Base-by-base conservation (phyloP, 1,140 invertebrate genomes). In the Mactra quadrangularis region DNA sequence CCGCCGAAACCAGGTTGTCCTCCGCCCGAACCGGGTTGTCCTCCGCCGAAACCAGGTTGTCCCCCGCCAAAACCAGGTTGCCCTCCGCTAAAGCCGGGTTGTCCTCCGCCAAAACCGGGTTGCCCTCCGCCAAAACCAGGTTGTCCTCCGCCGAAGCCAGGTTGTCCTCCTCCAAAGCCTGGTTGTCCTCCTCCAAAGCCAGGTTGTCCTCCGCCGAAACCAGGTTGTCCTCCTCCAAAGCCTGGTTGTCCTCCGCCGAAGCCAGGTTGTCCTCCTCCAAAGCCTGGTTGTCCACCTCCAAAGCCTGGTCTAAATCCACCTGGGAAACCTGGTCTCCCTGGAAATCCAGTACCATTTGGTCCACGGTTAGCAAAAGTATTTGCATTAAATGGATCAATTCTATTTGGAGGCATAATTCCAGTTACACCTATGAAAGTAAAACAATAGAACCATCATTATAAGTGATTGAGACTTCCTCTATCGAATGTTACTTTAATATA, bases 321-420 rank as follows among this genome's bases (percentile, higher is more conserved):
- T 11, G 64, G 64, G 38, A 33, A 33, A 13, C 27, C 31, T 45
- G 33, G 31, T 25, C 17, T 68, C 17, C 13, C 33, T 3, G n/a
- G 29, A 15, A 41, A 41, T 6, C 38, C 38, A 35, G 29, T 52
- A 3, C 29, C 31, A 35, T 74, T 74, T 7, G 53, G 6, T 1
- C 38, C 27, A 13, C 19, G 31, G 41, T 77, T 50, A 4, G 50
- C 13, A 25, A 57, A 38, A 15, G 60, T 79, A 35, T 81, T 81
- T 15, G 55, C 13, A 31, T 66, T 62, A 55, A 68, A 70, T 22
- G 77, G 77, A 57, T 81, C 66, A 17, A 59, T 60, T 13, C 11
- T 71, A 31, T 70, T 81, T 22, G 59, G 25, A 4, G 77, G 77
- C 77, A 81, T 81, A 3, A 81, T 22, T 33, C 77, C 77, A 31